Base-by-base conservation (phyloP, 1,140 invertebrate species). In the Brachionus paranguensis region DNA sequence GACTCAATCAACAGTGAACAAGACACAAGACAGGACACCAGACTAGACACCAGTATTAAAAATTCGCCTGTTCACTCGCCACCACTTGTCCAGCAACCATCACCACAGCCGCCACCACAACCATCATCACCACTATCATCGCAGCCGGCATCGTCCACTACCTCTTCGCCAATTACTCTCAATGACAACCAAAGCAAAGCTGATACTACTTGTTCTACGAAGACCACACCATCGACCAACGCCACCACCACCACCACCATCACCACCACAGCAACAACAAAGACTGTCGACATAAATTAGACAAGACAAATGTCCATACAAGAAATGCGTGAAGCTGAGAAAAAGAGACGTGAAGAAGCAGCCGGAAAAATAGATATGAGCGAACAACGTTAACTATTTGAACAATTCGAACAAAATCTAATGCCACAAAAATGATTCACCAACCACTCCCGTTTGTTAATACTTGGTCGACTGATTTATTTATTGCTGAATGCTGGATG, bases 361-460 rank as follows among this genome's bases (percentile, higher is more conserved):
- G 78, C 53, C 14, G 78, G 78, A 4, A 60, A 68, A 81, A 81
- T 81, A 64, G 78, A 81, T 33, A 81, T 81, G 64, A 81, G 33
- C 27, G 78, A 81, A 47, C 78, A 81, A 33, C 78, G 64, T 20
- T 33, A 81, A 14, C 29, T 81, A 43, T 64, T 81, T 41, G 64
- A 45, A 29, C 78, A 81, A 68, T 81, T 81, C 60, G 78, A 81
- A 68, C 78, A 81, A 68, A 81, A 81, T 47, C n/a, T 81, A 50
- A 76, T 50, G 43, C 72, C 72, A 14, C 72, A 47, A 14, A 10
- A 76, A 47, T 76, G 47, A 50, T 37, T 37, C 1, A 37, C 5
- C 33, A 5, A 37, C 4, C 0, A 37, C 33, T 7, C 0, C 33
- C 33, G 33, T 37, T 37, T 37, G 1, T 29, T 29, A 29, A 3